A percentile compares a stretch with the other conserved stretches of the same genome.
Evolutionary conservation across 2,113 vertebrate genomes (phyloP).

Genomic region (Cairina moschata): DNA sequence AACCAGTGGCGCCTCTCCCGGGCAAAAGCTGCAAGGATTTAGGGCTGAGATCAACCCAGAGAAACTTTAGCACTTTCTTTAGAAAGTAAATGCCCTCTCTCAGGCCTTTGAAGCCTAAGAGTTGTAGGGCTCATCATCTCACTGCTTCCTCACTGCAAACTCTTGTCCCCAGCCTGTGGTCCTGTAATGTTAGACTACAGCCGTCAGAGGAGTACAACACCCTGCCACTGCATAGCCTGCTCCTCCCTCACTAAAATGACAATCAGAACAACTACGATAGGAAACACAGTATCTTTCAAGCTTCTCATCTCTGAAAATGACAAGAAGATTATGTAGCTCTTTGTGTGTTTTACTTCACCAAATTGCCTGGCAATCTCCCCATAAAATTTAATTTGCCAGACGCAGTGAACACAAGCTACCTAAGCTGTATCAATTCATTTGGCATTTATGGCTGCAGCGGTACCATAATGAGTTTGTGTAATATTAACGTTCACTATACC

Average conservation of each 20-base stretch:
- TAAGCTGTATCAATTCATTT: background rate
- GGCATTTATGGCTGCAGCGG: background rate
- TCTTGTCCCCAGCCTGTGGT: background rate
- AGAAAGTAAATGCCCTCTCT: background rate
- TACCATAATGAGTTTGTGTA: background rate
- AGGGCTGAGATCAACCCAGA: background rate
- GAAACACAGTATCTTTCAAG: background rate
- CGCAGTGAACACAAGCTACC: slow-evolving; percentile 6
- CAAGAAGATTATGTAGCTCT: background rate
- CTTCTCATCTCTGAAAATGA: background rate
- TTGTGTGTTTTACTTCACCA: background rate
- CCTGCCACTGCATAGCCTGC: background rate
- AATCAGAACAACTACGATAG: background rate
- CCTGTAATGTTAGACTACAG: background rate
- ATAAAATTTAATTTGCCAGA: slow-evolving; percentile 16
- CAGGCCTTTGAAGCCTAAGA: background rate
- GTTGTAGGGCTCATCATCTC: background rate
- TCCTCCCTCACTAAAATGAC: background rate
- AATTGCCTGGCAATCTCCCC: background rate
- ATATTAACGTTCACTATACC: slow-evolving; percentile 18
- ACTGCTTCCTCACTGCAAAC: background rate
- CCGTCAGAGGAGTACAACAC: background rate
- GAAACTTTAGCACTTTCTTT: background rate
- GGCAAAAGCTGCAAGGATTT: background rate
- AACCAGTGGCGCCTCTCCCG: background rate